phyloP scores from a whole-genome alignment of 2,797 vertebrate genomes.

The Spinus olivaceus region DNA sequence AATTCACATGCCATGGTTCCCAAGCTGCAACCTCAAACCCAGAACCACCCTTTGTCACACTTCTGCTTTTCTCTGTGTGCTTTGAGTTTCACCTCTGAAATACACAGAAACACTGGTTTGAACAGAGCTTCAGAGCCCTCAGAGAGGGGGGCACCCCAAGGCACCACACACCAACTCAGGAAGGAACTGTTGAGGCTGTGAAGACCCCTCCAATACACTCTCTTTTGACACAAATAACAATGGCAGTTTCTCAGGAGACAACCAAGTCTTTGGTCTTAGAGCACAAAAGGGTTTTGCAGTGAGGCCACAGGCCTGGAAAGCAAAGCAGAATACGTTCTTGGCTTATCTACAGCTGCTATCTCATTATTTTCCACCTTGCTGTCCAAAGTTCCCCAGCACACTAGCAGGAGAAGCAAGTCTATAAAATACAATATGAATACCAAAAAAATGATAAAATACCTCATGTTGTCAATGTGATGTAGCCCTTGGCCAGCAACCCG shows the following conservation, averaged over 20 bases:
- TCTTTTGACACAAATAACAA: neutral
- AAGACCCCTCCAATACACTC: neutral
- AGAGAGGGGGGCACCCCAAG: neutral
- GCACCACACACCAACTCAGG: neutral
- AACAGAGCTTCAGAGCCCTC: neutral
- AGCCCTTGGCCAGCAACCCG: neutral
- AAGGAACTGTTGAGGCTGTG: neutral
- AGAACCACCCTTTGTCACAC: rapidly evolving
- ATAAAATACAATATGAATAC: neutral
- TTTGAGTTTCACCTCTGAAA: neutral
- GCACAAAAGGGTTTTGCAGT: neutral
- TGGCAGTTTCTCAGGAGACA: neutral
- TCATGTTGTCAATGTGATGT: neutral
- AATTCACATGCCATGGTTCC: neutral
- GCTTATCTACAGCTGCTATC: neutral
- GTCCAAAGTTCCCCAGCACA: neutral
- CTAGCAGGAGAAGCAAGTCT: neutral
- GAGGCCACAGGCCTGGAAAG: neutral
- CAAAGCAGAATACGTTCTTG: neutral
- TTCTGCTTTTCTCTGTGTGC: neutral
- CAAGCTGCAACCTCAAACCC: neutral
- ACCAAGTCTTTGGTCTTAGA: neutral
- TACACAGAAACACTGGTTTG: neutral
- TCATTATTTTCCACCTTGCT: neutral
- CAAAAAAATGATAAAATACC: neutral